A percentile compares a stretch with the other conserved stretches of the same genome.
Evolutionary conservation across 2,113 vertebrate species (phyloP).

Genomic region (Ptyas mucosa): DNA sequence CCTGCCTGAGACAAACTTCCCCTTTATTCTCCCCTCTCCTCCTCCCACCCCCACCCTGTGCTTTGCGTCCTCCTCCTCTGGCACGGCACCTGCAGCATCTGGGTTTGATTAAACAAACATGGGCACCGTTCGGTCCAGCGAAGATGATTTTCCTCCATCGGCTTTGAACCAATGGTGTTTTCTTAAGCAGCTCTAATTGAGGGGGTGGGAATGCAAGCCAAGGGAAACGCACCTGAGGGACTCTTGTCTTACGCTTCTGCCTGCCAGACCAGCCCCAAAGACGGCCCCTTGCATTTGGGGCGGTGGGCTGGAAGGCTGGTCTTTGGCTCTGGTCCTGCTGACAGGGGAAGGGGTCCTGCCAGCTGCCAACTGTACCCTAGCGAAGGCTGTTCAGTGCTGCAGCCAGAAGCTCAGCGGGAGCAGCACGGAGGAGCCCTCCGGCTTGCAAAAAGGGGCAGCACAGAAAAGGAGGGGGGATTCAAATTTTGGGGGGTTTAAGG

Average conservation of each 20-base stretch:
- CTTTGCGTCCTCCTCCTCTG: constrained; percentile 15
- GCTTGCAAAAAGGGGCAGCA: not conserved
- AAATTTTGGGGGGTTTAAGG: not conserved
- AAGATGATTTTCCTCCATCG: constrained; percentile 27
- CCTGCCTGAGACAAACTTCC: constrained; percentile 56
- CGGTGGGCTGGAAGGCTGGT: not conserved
- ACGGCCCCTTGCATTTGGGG: constrained; percentile 34
- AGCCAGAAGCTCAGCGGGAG: not conserved
- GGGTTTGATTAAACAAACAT: constrained; percentile 29
- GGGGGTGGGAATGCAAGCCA: constrained; percentile 23
- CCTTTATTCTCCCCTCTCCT: constrained; percentile 55
- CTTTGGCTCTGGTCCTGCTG: not conserved
- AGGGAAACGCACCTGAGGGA: constrained; percentile 60
- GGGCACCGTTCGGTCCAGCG: constrained; percentile 21
- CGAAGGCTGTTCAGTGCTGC: not conserved
- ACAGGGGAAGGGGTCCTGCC: not conserved
- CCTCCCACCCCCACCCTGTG: not conserved
- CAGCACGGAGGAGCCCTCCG: not conserved
- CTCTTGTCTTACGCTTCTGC: constrained; percentile 50
- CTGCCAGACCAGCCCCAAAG: not conserved
- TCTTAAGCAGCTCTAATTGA: constrained; percentile 52
- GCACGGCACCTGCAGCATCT: constrained; percentile 38
- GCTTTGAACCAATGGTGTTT: constrained; percentile 41
- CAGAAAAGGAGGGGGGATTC: not conserved
- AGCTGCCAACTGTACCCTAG: not conserved